A percentile compares a stretch with the other conserved stretches of the same genome.
Evolutionary conservation across 2,888 invertebrate genomes (phyloP).

Genomic region (Biston betularia): DNA sequence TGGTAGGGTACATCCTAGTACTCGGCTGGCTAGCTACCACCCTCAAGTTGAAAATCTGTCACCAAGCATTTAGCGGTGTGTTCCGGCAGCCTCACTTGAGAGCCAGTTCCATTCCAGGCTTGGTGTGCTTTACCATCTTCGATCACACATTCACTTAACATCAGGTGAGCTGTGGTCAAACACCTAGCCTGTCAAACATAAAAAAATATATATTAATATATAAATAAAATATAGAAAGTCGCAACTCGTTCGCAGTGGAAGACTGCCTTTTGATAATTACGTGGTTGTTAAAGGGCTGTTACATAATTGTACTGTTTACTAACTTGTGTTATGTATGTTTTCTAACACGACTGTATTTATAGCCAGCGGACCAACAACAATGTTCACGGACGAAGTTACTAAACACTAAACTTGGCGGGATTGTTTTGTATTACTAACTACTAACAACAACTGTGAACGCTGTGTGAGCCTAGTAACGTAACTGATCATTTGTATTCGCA

Average conservation of each 20-base stretch:
- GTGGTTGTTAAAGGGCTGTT: slow-evolving; percentile 11
- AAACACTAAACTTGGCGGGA: slow-evolving; percentile 20
- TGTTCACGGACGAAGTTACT: slow-evolving; percentile 40
- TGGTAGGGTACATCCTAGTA: too few species aligned
- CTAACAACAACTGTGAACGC: slow-evolving; percentile 40
- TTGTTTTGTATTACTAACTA: slow-evolving; percentile 40
- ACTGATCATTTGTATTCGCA: slow-evolving; percentile 36
- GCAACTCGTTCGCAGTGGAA: background rate
- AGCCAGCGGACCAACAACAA: slow-evolving; percentile 40
- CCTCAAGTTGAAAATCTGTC: too few species aligned
- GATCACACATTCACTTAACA: too few species aligned
- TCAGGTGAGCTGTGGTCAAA: too few species aligned
- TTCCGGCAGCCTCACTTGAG: too few species aligned
- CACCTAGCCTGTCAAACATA: too few species aligned
- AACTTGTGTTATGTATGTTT: slow-evolving; percentile 40
- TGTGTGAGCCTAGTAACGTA: slow-evolving; percentile 23
- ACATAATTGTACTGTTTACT: slow-evolving; percentile 30
- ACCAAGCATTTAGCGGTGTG: too few species aligned
- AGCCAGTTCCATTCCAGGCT: too few species aligned
- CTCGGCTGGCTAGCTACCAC: too few species aligned
- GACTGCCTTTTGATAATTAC: background rate
- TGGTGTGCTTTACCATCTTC: too few species aligned
- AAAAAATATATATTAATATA: too few species aligned
- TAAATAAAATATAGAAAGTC: too few species aligned
- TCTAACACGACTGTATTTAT: slow-evolving; percentile 37